A percentile compares a stretch with the other conserved stretches of the same genome.
These are phyloP conservation scores for Bovichtus variegatus DNA, from an alignment of 2,797 vertebrate species.

Conservation along the genomic window DNA sequence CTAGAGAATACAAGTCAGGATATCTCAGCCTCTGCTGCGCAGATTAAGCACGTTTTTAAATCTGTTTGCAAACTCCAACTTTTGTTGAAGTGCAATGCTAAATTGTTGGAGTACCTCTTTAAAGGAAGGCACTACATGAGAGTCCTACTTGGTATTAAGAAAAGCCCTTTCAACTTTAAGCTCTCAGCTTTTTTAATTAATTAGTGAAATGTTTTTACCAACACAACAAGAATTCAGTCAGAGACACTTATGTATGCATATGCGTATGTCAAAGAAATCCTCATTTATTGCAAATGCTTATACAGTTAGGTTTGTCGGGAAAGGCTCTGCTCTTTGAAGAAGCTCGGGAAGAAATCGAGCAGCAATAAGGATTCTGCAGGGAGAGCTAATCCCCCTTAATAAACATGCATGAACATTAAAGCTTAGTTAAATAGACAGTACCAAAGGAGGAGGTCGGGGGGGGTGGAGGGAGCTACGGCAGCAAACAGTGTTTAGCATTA, in stretches of 20 bases:
- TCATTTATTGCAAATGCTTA: not conserved
- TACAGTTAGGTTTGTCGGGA: not conserved
- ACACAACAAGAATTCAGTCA: not conserved
- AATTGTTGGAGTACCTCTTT: not conserved
- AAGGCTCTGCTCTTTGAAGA: not conserved
- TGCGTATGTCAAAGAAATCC: not conserved
- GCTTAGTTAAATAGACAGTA: slow-evolving; percentile 11
- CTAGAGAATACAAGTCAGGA: not conserved
- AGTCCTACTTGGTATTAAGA: not conserved
- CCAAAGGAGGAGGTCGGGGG: not conserved
- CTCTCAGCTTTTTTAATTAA: not conserved
- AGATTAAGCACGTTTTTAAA: not conserved
- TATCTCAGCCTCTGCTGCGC: not conserved
- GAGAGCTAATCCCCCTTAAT: not conserved
- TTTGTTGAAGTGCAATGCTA: not conserved
- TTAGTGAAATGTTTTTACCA: not conserved
- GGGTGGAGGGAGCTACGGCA: not conserved
- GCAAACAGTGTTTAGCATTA: not conserved
- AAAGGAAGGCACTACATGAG: not conserved
- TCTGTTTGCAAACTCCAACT: not conserved
- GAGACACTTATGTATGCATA: not conserved
- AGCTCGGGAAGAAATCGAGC: not conserved
- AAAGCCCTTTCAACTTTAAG: not conserved
- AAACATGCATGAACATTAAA: not conserved
- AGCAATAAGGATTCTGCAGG: not conserved